Evolutionary conservation across 2,113 vertebrate species (phyloP).

Genomic region (Aepyceros melampus): DNA sequence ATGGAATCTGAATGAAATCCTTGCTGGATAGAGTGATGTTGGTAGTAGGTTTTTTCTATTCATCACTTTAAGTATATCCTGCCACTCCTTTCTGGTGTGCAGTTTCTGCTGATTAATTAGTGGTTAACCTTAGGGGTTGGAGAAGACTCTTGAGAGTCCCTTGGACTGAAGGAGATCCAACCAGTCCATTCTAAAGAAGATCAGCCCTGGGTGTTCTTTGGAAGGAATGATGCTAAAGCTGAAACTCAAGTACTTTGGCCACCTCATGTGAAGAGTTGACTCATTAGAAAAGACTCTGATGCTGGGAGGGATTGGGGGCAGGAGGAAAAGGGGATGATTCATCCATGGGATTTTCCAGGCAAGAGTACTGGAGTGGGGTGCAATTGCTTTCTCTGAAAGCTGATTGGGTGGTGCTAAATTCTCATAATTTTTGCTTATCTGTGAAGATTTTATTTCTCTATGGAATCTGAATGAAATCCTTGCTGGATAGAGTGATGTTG

Average conservation of each 20-base stretch:
- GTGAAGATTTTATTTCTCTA: not conserved
- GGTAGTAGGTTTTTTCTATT: not conserved
- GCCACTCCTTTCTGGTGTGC: rapidly evolving
- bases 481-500: not conserved
- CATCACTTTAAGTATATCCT: not conserved
- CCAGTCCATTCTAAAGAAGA: too few relatives aligned
- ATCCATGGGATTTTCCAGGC: too few relatives aligned
- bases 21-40: not conserved
- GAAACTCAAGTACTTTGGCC: too few relatives aligned
- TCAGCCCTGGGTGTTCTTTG: too few relatives aligned
- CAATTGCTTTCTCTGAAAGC: not conserved
- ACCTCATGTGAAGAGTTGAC: too few relatives aligned
- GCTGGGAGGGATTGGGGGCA: too few relatives aligned
- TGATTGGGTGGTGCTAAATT: not conserved
- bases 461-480: not conserved
- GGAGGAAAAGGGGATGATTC: too few relatives aligned
- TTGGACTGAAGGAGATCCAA: too few relatives aligned
- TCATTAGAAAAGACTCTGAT: too few relatives aligned
- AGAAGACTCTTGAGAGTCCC: too few relatives aligned
- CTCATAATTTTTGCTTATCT: not conserved
- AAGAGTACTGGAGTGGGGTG: too few relatives aligned
- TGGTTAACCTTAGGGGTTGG: not conserved
- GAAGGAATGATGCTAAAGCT: too few relatives aligned
- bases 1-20: not conserved
- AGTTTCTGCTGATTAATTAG: not conserved